A percentile compares a stretch with the other conserved stretches of the same genome.
phyloP scores from a whole-genome alignment of 2,888 invertebrate genomes.

The Troides oblongomaculatus region DNA sequence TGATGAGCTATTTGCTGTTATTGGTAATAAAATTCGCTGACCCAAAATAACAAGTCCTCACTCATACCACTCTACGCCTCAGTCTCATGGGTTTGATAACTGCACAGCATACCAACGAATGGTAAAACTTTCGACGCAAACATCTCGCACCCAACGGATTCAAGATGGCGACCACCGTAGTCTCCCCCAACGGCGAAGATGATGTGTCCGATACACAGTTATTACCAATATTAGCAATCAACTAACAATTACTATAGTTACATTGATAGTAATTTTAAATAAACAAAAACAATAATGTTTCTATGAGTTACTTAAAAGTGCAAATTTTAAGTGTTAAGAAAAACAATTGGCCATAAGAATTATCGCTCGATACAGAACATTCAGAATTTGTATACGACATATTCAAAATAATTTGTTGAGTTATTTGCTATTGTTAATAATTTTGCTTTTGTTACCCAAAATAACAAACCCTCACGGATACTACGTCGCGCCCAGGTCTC shows the following conservation, averaged over 20 bases:
- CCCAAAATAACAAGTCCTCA: not conserved
- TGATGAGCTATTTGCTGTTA: not conserved
- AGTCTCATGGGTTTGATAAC: not conserved
- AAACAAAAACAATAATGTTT: no score
- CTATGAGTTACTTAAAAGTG: no score
- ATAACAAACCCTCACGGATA: slow-evolving; percentile 3
- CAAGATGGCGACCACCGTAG: not conserved
- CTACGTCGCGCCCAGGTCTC: not conserved
- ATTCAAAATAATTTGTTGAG: not conserved
- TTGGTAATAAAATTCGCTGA: not conserved
- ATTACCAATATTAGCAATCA: not conserved
- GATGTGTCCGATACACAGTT: not conserved
- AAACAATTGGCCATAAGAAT: no score
- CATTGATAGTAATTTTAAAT: no score
- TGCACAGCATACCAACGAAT: not conserved
- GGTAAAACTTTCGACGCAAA: not conserved
- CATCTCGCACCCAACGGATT: not conserved
- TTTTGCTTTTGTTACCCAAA: not conserved
- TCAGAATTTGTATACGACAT: not conserved
- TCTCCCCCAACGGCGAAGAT: not conserved
- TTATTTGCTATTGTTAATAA: not conserved
- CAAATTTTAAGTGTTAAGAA: no score
- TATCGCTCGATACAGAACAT: no score
- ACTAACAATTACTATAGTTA: no score
- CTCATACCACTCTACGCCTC: not conserved